Evolutionary conservation across 2,888 invertebrate species (phyloP), one percentile per base, ranked within the genome.

Genomic region (Eupeodes latifasciatus): DNA sequence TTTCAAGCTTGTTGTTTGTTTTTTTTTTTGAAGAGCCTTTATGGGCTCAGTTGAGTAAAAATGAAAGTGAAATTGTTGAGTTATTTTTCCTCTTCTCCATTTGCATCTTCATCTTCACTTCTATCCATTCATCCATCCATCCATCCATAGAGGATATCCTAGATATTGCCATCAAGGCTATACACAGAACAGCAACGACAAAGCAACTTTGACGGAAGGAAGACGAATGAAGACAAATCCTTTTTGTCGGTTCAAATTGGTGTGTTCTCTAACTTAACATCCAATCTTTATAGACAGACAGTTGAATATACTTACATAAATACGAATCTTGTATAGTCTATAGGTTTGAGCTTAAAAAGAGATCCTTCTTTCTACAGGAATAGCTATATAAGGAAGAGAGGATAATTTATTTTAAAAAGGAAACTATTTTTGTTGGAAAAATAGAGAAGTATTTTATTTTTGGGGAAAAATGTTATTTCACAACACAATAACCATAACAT

Each of bases 241-340:
- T 55, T 77, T 81, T 76, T 72, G 67, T 77, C 57, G 61, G 40
- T 40, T 77, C 34, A 61, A 64, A 85, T 85, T 76, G 51, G 40
- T 72, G 51, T 27, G 44, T 14, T 72, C 75, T 64, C 66, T 72
- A 64, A 72, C 66, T 66, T 67, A 53, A 49, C n/a, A 55, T 62
- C 14, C 44, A 67, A 80, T 59, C 72, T 62, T 2, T 36, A 53
- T 67, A n/a, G 51, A 51, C 40, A 40, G 6, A 5, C 40, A 40
- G 9, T 27, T 27, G 3, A 27, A 27, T 27, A 1, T 27, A 27
- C 27, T 27, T 27, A 9, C 40, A 40, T 40, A 40, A 5, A 40
- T 40, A 40, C 5, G 59, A 11, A 34, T 27, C 27, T 27, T 27
- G 27, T 27, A 27, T 27, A 27, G 27, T 27, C 27, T 27, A 27